Evolutionary conservation across 2,888 invertebrate genomes (phyloP), one percentile per base, ranked within the genome.

Genomic region (Ennomos erosarius): DNA sequence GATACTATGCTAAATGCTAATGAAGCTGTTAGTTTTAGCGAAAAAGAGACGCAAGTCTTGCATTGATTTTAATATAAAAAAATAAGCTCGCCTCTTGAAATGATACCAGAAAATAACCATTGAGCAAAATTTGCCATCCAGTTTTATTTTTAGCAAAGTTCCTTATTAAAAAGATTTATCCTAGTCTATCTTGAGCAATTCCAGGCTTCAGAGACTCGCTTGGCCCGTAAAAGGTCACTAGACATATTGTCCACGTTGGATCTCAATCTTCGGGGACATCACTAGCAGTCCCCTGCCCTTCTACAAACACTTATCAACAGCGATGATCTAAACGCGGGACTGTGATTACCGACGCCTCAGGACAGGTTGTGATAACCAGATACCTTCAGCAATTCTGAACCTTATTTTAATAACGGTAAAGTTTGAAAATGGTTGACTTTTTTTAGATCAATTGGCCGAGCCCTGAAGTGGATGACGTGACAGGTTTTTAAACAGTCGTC

Each of bases 1-100:
- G 75, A 70, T 69, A 78, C 79, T 83, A 84, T 85, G 85, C 76
- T 84, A 87, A 87, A 84, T 85, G 85, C 76, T 84, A 87, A 87
- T 87, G 84, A 82, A 80, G 79, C 78, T 75, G 74, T 71, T 71
- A 73, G 61, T 57, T 60, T 62, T 43, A 26, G 4, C 26, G 60
- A 43, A 36, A n/a, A 52, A 9, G 38, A 11, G 16, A 9, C 13
- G 26, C 26, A 6, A 26, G 47, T 16, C 33, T 51, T 47, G n/a
- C 35, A 16, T 40, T 37, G 11, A 49, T 54, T 43, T 43, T 33
- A 44, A 1, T 34, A 9, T 44, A 10, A 47, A 13, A 10, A 37
- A 11, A 37, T 9, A 34, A 10, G 8, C 10, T 16, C 10, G 5
- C 49, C 10, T 9, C 12, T 10, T 39, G 9, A 50, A 10, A 40